Evolutionary conservation across 37 sponge, comb jelly and placozoan genomes (phyloP), one percentile per base, ranked within the genome.

Genomic region (Spongilla lacustris): DNA sequence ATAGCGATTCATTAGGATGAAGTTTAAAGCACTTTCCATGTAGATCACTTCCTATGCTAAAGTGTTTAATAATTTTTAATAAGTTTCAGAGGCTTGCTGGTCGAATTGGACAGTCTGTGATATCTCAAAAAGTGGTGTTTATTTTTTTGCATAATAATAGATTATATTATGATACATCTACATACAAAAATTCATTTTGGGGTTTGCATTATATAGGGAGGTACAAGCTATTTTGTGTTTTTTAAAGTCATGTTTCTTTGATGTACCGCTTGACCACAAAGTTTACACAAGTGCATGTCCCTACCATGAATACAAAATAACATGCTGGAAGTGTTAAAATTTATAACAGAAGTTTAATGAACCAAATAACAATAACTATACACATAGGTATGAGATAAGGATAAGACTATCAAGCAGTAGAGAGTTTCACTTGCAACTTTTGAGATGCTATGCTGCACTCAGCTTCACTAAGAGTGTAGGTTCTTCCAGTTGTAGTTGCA

Each of bases 401-500:
- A 58, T 58, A 58, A 58, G 19, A 58, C 19, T 17, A 58, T 58
- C 58, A 58, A 58, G 58, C 58, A 58, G 58, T 58, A 58, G 58
- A 58, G 58, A 58, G 58, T 58, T 58, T 58, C 58, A 58, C 58
- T 58, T 58, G 58, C 58, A 58, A 58, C 58, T 58, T 58, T 58
- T 17, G 58, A 58, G 58, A 58, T 58, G 58, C 58, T 58, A 17
- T 58, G 58, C 19, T 58, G 19, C 19, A 58, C 58, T 58, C 58
- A 58, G 58, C 58, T 58, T 58, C 58, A 58, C 58, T 58, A 58
- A 58, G 12, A 58, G 74, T 37, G 32, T 83, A 83, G 25, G 48
- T 36, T 28, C 74, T 26, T 73, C 83, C 83, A 50, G 83, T 83
- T 27, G 50, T 29, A 48, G 83, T 83, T 73, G 58, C 37, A 36